These are phyloP conservation scores for Magallana nippona DNA, from an alignment of 2,888 invertebrate species.

Conservation along the genomic window DNA sequence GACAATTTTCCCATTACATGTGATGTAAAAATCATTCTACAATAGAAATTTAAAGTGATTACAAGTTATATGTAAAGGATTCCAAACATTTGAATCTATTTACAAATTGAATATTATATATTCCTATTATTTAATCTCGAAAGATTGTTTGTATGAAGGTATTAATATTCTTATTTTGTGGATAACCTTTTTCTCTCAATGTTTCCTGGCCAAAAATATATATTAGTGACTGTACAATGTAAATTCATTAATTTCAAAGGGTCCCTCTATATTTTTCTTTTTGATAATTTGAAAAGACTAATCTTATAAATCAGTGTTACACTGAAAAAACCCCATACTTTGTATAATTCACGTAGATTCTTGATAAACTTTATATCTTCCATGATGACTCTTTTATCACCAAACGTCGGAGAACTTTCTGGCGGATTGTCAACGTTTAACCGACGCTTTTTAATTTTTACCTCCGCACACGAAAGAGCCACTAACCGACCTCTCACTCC, in stretches of 20 bases:
- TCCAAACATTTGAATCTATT: no score
- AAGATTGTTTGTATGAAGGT: no score
- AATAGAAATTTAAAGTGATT: neutral
- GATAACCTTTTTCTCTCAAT: no score
- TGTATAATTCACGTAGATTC: neutral
- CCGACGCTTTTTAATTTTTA: neutral
- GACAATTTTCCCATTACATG: constrained; percentile 83
- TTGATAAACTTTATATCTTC: neutral
- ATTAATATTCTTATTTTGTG: no score
- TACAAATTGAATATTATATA: no score
- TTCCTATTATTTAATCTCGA: no score
- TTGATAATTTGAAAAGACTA: no score
- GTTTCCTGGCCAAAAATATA: no score
- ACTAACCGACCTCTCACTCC: neutral
- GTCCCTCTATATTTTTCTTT: no score
- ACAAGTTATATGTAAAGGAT: neutral
- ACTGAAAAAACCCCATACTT: neutral
- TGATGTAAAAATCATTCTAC: constrained; percentile 82
- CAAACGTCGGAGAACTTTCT: neutral
- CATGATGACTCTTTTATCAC: neutral
- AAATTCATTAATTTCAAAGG: no score
- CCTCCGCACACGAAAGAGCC: constrained; percentile 13
- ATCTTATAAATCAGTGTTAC: neutral
- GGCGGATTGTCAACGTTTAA: neutral
- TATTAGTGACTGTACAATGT: no score